Conservation (phyloP, 2,113 vertebrate genomes). For the Brachypteracias leptosomus region DNA sequence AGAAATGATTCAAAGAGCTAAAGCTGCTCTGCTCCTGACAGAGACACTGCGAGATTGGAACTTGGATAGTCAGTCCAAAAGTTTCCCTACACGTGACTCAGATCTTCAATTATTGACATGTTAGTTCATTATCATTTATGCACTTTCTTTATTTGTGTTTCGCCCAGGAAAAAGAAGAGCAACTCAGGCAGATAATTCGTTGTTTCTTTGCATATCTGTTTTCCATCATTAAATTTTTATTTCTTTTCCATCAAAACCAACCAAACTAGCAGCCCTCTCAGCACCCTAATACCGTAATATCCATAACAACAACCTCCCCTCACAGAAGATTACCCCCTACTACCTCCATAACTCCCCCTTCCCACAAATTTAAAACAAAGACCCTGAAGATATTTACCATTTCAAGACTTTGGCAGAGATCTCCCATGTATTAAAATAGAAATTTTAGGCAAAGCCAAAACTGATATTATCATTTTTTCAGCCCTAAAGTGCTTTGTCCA, state of each 20-base stretch:
- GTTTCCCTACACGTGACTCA: constrained; percentile 21
- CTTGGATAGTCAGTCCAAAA: constrained; percentile 15
- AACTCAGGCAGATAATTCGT: constrained; percentile 49
- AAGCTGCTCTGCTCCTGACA: background rate
- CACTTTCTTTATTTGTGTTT: constrained; percentile 21
- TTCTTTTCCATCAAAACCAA: constrained; percentile 14
- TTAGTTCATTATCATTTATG: constrained; percentile 33
- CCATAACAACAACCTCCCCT: background rate
- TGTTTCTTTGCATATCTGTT: constrained; percentile 50
- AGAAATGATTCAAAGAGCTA: background rate
- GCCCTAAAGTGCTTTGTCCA: background rate
- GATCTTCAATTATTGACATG: constrained; percentile 47
- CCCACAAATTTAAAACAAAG: background rate
- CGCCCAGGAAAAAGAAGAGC: constrained; percentile 1
- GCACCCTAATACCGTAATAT: background rate
- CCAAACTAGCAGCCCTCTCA: background rate
- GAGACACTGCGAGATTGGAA: background rate
- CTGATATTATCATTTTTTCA: background rate
- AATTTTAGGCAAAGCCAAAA: background rate
- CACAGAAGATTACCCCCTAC: background rate
- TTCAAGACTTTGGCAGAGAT: background rate
- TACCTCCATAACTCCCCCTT: background rate
- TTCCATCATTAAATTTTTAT: constrained; percentile 50
- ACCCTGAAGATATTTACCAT: background rate
- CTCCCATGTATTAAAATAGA: background rate